phyloP scores from a whole-genome alignment of 2,797 vertebrate genomes.

The Chaenodraco wilsoni region DNA sequence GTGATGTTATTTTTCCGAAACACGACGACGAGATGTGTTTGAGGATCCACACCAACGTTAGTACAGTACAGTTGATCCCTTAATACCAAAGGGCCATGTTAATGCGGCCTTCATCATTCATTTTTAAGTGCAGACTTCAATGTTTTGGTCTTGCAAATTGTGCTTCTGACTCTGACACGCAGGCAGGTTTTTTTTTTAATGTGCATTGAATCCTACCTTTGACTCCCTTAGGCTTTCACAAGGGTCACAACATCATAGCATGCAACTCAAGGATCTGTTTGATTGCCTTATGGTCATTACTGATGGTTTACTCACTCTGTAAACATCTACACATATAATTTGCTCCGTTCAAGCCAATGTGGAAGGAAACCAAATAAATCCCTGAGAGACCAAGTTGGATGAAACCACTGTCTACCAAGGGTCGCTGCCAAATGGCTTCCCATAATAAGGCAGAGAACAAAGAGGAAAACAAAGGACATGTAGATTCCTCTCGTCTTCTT shows the following conservation, averaged over 20 bases:
- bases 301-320: constrained; percentile 41
- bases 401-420: constrained; percentile 42
- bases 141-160: constrained; percentile 6
- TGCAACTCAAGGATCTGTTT: constrained; percentile 26
- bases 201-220: constrained; percentile 23
- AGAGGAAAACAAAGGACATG: constrained; percentile 67
- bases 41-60: constrained; percentile 22
- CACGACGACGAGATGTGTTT: constrained; percentile 41
- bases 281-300: constrained; percentile 20
- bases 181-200: constrained; percentile 14
- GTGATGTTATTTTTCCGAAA: constrained; percentile 68
- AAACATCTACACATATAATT: constrained; percentile 48
- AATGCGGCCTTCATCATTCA: constrained; percentile 14
- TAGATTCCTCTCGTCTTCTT: constrained; percentile 62
- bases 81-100: constrained; percentile 11
- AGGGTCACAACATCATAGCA: constrained; percentile 22
- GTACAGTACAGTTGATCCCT: constrained; percentile 33
- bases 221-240: constrained; percentile 11
- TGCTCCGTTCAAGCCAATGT: constrained; percentile 23
- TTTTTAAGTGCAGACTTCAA: background rate
- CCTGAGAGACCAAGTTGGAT: constrained; percentile 33
- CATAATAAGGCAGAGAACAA: constrained; percentile 72
- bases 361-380: constrained; percentile 38
- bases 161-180: constrained; percentile 19
- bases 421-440: constrained; percentile 54